A percentile compares a stretch with the other conserved stretches of the same genome.
Conservation (phyloP, 1,140 invertebrate species). For the Drosophila pallidifrons region DNA sequence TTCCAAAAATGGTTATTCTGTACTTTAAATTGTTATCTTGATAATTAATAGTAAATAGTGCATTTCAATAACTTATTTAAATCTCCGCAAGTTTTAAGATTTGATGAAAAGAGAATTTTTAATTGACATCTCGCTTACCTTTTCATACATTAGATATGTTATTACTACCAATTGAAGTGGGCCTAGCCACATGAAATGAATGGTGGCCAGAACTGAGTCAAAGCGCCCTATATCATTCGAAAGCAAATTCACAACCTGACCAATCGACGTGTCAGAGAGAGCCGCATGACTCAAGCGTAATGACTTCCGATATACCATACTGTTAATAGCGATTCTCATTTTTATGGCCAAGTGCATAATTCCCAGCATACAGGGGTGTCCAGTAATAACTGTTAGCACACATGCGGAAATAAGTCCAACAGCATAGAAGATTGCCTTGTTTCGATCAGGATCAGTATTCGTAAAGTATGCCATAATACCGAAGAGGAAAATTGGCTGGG, state of each 20-base stretch:
- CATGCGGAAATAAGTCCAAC: conserved; percentile 87
- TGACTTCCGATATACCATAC: conserved; percentile 89
- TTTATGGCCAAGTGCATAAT: conserved; percentile 85
- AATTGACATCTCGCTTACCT: conserved; percentile 36
- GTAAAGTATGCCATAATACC: conserved; percentile 68
- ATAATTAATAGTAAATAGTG: no score
- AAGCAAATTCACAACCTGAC: conserved; percentile 90
- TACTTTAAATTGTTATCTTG: no score
- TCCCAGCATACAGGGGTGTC: conserved; percentile 87
- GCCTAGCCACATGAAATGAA: conserved; percentile 85
- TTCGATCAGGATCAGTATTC: conserved; percentile 47
- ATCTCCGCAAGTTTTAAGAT: no score
- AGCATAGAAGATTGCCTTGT: conserved; percentile 87
- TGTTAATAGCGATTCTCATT: conserved; percentile 87
- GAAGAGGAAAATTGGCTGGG: conserved; percentile 64
- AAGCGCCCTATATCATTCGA: conserved; percentile 87
- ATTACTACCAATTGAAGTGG: conserved; percentile 86
- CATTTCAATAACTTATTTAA: no score
- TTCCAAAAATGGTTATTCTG: no score
- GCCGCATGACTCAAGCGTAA: conserved; percentile 88
- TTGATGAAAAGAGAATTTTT: not conserved
- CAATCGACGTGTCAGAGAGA: conserved; percentile 91
- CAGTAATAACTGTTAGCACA: conserved; percentile 85
- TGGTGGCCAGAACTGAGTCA: conserved; percentile 75
- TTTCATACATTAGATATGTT: conserved; percentile 85